Evolutionary conservation across 2,888 invertebrate genomes (phyloP), one percentile per base, ranked within the genome.

Genomic region (Itoplectis maculator): DNA sequence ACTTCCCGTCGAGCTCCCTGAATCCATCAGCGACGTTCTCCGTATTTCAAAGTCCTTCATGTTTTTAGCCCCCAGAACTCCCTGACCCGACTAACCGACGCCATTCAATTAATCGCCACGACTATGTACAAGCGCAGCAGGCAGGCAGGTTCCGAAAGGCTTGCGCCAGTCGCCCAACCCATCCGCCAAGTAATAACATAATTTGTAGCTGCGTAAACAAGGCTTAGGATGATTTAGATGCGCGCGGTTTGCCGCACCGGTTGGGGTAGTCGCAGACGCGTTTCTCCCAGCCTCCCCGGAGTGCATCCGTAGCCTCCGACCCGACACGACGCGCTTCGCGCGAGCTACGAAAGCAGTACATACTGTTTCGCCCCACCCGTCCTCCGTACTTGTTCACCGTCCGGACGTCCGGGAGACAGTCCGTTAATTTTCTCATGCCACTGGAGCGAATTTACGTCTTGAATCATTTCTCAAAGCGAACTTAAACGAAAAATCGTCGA

Each of bases 161-260:
- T 78, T 65, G 65, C 45, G 49, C 18, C 13, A 69, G 56, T 66
- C 51, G 29, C 51, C 65, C 45, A 37, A 0, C 35, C 65, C 59
- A 40, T 45, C 59, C n/a, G 83, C 85, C 86, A 86, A 88, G 88
- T 89, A 90, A 90, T 89, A 90, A 88, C 88, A 87, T 88, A 89
- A 91, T 89, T 90, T 86, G 88, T 88, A 88, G 89, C 87, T 87
- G 88, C 88, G 89, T 91, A 91, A 90, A 89, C 90, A 90, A 88
- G 88, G 88, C 88, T 89, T 86, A 88, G 86, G 56, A 89, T 91
- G 90, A 91, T 91, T 91, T 91, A 91, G 87, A 79, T 78, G 79
- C 73, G 78, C 81, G 85, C 51, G 88, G 87, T 87, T 88, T 83
- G 79, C 85, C 84, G 75, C 84, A 86, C 75, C 82, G 82, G 76